phyloP scores from a whole-genome alignment of 2,113 vertebrate genomes.

The Grammomys dolichurus region DNA sequence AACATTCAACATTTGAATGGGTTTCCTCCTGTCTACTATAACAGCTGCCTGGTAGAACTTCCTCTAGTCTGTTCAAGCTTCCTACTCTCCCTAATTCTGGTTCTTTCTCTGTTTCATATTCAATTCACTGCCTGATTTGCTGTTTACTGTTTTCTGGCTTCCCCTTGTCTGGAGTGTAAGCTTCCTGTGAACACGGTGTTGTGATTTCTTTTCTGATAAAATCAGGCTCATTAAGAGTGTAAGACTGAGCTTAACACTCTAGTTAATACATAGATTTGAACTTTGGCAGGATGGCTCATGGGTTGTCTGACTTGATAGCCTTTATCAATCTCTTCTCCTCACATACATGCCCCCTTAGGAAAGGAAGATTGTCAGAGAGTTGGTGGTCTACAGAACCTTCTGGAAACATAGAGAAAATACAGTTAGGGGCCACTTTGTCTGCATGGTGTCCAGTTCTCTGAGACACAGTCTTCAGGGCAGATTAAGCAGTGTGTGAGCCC shows the following conservation, averaged over 20 bases:
- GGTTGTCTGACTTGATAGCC: neutral
- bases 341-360: neutral
- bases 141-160: neutral
- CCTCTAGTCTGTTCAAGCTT: neutral
- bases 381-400: neutral
- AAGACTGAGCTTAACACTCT: neutral
- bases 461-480: neutral
- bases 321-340: neutral
- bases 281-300: neutral
- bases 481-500: neutral
- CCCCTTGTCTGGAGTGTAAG: neutral
- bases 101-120: neutral
- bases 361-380: neutral
- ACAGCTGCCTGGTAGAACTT: neutral
- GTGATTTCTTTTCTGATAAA: neutral
- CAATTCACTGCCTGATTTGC: neutral
- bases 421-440: neutral
- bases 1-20: neutral
- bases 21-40: neutral
- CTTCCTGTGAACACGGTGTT: conserved; percentile 12
- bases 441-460: conserved; percentile 7
- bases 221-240: neutral
- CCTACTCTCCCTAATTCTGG: neutral
- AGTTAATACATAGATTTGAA: neutral
- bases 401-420: neutral